Base-by-base conservation (phyloP, 1,140 invertebrate species). In the Oncopodura yosiiana region DNA sequence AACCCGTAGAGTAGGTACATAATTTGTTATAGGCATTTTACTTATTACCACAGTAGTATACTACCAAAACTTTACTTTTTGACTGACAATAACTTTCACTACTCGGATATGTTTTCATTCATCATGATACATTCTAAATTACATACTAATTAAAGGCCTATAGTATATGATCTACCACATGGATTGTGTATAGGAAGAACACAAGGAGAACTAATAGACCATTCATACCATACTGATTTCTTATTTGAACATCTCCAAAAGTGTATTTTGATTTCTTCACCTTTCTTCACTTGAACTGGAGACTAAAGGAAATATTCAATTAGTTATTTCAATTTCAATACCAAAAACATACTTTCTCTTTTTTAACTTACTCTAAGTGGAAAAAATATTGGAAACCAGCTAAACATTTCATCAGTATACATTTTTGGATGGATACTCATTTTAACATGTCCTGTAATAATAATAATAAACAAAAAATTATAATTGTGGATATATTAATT, bases 371-470 rank as follows among this genome's bases (percentile, higher is more conserved):
- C 86, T 70, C 77, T 77, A 18, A 95, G 78, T 24, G 94, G 92
- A 69, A 96, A 94, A 60, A 86, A 87, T 48, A 95, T 88, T 12
- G 94, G 92, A 69, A 97, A 98, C 94, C 94, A 98, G 61, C 89
- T 92, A 63, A 94, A 88, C 88, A 97, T 92, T 66, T 86, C 86
- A 3, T 77, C 75, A 30, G 90, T 91, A 68, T 94, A 85, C 4
- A 85, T 90, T 16, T 78, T 72, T 3, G 94, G 94, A 61, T 86
- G 78, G 67, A 94, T 98, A 68, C 92, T 95, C 9, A 98, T 73
- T 32, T 72, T 81, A 37, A 94, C 77, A 68, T 90, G 78, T n/a
- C n/a, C n/a, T n/a, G n/a, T n/a, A n/a, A n/a, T n/a, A n/a, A n/a
- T n/a, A n/a, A n/a, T n/a, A n/a, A n/a, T n/a, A n/a, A n/a, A n/a